Base-by-base conservation (phyloP, 2,797 vertebrate genomes). In the Pipistrellus nathusii region DNA sequence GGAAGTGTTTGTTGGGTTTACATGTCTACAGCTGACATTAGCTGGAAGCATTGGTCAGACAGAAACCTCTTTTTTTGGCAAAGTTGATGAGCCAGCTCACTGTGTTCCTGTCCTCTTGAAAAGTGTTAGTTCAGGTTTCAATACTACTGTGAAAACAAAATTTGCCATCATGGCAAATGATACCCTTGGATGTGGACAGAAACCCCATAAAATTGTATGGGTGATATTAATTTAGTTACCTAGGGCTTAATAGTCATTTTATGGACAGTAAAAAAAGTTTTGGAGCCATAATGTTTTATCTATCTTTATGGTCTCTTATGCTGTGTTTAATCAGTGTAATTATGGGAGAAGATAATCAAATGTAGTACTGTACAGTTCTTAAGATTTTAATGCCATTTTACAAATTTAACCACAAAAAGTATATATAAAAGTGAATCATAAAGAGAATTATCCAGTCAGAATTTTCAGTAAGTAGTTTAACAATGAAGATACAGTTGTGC, bases 161-260 rank as follows among this genome's bases (percentile, higher is more conserved):
- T 88, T 92, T 98, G 91, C 97, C 95, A 95, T 97, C 90, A 77
- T 21, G 92, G 96, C 97, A 96, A 96, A 97, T 94, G 96, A 94
- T 97, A 94, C 78, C 97, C 73, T 94, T 96, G 95, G 94, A 98
- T 96, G 88, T 94, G 96, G 95, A 98, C 6, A 27, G 97, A 98
- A 97, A 77, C 80, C 92, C 94, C 96, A 97, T 98, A 98, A 98
- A 98, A 98, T 97, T 97, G 96, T 95, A 98, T 98, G 97, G 97
- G 91, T 98, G 97, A 98, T 98, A 98, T 98, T 98, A 98, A 98
- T 98, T 98, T 98, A 98, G 98, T 98, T 97, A 98, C 98, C 98
- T 98, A 97, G 91, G 97, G 98, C 98, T 98, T 98, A 98, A 98
- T 98, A 98, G 98, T 98, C 69, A 97, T 98, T 98, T 98, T 98